Evolutionary conservation across 2,888 invertebrate genomes (phyloP).

Genomic region (Coremacera marginata): DNA sequence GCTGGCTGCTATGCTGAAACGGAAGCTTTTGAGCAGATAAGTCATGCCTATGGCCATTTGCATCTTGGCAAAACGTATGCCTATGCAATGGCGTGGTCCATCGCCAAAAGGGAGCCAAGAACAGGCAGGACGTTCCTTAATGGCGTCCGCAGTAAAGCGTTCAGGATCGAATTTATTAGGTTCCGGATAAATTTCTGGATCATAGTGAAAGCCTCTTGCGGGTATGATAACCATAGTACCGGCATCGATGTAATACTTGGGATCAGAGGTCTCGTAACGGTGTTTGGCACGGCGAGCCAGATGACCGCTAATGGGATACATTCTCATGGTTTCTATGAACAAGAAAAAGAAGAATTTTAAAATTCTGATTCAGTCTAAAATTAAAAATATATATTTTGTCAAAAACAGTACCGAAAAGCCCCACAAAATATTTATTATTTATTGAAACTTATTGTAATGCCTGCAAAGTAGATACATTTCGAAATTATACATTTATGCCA

Average conservation of each 20-base stretch:
- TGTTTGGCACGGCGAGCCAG: constrained; percentile 57
- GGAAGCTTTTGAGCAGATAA: constrained; percentile 45
- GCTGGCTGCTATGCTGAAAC: constrained; percentile 35
- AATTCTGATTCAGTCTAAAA: background rate
- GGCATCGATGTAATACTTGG: constrained; percentile 22
- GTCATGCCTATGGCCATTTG: constrained; percentile 58
- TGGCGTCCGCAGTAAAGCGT: constrained; percentile 65
- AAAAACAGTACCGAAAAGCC: too few relatives aligned
- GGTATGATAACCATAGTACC: constrained; percentile 69
- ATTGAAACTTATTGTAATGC: too few relatives aligned
- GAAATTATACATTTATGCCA: too few relatives aligned
- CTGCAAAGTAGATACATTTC: too few relatives aligned
- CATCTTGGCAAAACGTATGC: constrained; percentile 62
- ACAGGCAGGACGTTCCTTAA: constrained; percentile 55
- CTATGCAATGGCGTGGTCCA: constrained; percentile 64
- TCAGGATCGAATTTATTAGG: constrained; percentile 70
- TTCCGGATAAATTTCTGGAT: constrained; percentile 68
- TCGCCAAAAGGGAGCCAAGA: constrained; percentile 63
- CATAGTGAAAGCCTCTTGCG: constrained; percentile 69
- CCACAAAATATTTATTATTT: too few relatives aligned
- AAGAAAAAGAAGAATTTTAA: constrained; percentile 15
- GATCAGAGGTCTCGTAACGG: constrained; percentile 50
- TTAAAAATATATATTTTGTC: too few relatives aligned
- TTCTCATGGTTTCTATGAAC: constrained; percentile 69
- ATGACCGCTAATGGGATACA: constrained; percentile 69